Evolutionary conservation across 2,113 vertebrate genomes (phyloP), one percentile per base, ranked within the genome.

Genomic region (Geococcyx californianus): DNA sequence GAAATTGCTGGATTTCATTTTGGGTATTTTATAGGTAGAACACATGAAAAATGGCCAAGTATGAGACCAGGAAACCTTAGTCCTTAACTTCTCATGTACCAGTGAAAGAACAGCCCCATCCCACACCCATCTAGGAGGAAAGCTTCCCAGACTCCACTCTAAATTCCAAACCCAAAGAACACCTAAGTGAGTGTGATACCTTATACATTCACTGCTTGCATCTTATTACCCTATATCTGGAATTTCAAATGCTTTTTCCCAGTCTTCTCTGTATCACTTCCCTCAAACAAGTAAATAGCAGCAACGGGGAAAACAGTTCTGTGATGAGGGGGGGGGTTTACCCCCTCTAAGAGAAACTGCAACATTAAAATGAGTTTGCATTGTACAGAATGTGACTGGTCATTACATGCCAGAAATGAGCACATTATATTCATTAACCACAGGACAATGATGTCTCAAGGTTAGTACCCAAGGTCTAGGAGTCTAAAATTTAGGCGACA

Each of bases 401-500:
- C 36, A 87, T 70, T 87, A 84, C 0, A 1, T 89, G 79, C 62
- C 70, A 85, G 67, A 94, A 96, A 59, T 64, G 10, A 84, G 17
- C 56, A 58, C 10, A 1, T 87, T 93, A 52, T 29, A 63, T 58
- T 92, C 77, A 85, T 84, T 95, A 93, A 78, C 58, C 60, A 87
- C 36, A 90, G 55, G 69, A 91, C 69, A 96, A 58, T 10, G 38
- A 75, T 84, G 38, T 42, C 58, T 96, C 63, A 82, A 96, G 70
- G 55, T 72, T 56, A 95, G 74, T 29, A 12, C 29, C 42, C 81
- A 76, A 84, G 55, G 68, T 78, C 58, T 76, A 42, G 31, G 77
- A 79, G 38, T 68, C 94, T 66, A 84, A 44, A 89, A 59, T 91
- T 89, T 63, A 80, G 75, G 62, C 87, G 79, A 84, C 51, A 94